Base-by-base conservation (phyloP, 2,797 vertebrate genomes). In the Fundulus diaphanus region DNA sequence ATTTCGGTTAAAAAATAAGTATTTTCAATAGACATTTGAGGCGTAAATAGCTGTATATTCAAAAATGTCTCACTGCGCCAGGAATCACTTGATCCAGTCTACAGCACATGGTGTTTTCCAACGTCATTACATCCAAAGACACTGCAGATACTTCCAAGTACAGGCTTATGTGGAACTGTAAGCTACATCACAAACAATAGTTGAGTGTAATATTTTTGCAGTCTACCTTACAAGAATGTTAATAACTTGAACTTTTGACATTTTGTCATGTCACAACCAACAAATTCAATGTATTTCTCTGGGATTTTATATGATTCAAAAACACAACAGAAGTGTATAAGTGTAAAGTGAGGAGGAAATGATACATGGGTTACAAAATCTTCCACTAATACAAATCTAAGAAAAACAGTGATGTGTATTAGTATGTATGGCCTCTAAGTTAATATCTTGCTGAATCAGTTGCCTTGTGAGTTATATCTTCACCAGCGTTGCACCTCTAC, bases 201-300 rank as follows among this genome's bases (percentile, higher is more conserved):
- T 67, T 29, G 67, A 66, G 80, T 67, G 3, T 11, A 80, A 27
- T 63, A 44, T 79, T 77, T 77, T 79, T 31, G 77, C 52, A 78
- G 37, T 52, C n/a, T n/a, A 67, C n/a, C 29, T 33, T 59, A 18
- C 15, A 59, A 3, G 2, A 33, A 59, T 33, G 16, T 33, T 11
- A 59, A 46, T 46, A 46, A 46, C 44, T 46, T 46, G 7, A 1
- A 13, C 11, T 46, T 46, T 46, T 46, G 3, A 13, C 44, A 46
- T 46, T 42, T 46, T 46, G 44, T 12, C 11, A 22, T 0, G 48
- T 49, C 3, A 49, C 48, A 20, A 20, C 48, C 3, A 20, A 3
- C 44, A 46, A 46, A 11, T 46, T 11, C 4, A 18, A 5, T 22
- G 33, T 61, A 31, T 51, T 49, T 49, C 18, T 0, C 15, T 49